These are phyloP conservation scores for Galleria mellonella DNA, from an alignment of 1,140 invertebrate genomes.

Conservation along the genomic window DNA sequence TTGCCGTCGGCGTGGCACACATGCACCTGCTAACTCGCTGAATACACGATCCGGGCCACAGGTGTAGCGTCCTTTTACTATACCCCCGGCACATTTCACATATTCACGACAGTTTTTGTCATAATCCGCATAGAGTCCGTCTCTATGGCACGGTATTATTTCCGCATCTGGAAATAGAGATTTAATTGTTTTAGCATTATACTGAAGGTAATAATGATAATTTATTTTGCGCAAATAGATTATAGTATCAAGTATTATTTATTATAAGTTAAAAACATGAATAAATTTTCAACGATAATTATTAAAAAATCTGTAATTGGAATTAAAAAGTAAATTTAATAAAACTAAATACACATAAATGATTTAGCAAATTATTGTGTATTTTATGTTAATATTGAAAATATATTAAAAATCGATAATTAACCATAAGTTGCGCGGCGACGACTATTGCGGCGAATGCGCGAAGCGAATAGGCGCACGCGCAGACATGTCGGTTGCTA, in stretches of 20 bases:
- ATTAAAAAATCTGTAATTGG: not conserved
- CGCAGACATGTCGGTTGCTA: constrained; percentile 62
- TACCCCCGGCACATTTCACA: constrained; percentile 38
- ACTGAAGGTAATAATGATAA: not conserved
- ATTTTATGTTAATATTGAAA: too few species aligned
- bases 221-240: not conserved
- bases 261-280: too few species aligned
- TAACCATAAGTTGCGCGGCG: constrained; percentile 22
- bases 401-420: constrained; percentile 16
- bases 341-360: too few species aligned
- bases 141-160: constrained; percentile 37
- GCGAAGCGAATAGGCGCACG: constrained; percentile 51
- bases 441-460: constrained; percentile 20
- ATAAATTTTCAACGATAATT: too few species aligned
- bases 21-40: constrained; percentile 51
- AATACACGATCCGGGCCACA: constrained; percentile 52
- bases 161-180: constrained; percentile 31
- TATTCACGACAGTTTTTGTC: constrained; percentile 52
- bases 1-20: constrained; percentile 39
- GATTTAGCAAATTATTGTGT: too few species aligned
- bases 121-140: constrained; percentile 56
- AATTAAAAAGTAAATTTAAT: too few species aligned
- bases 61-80: constrained; percentile 35
- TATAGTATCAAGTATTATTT: too few species aligned
- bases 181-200: not conserved